Evolutionary conservation across 2,797 vertebrate genomes (phyloP).

Genomic region (Aselliscus stoliczkanus): DNA sequence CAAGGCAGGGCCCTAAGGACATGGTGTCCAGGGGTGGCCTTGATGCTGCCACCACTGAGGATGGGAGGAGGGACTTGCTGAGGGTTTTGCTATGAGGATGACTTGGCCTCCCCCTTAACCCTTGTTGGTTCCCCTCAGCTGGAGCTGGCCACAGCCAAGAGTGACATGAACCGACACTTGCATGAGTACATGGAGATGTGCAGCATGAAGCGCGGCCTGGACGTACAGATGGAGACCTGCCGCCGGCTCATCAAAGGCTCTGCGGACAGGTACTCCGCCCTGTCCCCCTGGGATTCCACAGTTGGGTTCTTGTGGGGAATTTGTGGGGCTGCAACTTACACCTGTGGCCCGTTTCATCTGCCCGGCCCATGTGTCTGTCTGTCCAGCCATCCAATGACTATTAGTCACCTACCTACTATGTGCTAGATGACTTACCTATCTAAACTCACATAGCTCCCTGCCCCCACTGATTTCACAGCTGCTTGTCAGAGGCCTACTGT

Average conservation of each 20-base stretch:
- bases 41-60: rapidly evolving
- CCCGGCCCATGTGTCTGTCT: too few species aligned
- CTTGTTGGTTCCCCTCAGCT: slow-evolving; percentile 80
- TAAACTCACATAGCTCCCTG: neutral
- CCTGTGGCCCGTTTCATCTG: neutral
- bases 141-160: slow-evolving; percentile 96
- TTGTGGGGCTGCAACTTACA: neutral
- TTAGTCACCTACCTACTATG: neutral
- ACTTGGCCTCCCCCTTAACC: neutral
- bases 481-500: neutral
- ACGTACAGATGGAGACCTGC: slow-evolving; percentile 97
- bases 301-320: rapidly evolving
- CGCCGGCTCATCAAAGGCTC: slow-evolving; percentile 94
- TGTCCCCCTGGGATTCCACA: rapidly evolving
- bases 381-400: too few species aligned
- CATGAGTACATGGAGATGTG: slow-evolving; percentile 99
- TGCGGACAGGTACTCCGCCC: slow-evolving; percentile 85
- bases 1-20: neutral
- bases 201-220: slow-evolving; percentile 96
- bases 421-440: neutral
- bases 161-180: slow-evolving; percentile 96
- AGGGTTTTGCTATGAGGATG: rapidly evolving
- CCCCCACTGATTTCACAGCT: neutral
- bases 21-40: neutral
- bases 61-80: rapidly evolving